These are phyloP conservation scores for Margarornis squamiger DNA, from an alignment of 2,797 vertebrate species.

Conservation along the genomic window DNA sequence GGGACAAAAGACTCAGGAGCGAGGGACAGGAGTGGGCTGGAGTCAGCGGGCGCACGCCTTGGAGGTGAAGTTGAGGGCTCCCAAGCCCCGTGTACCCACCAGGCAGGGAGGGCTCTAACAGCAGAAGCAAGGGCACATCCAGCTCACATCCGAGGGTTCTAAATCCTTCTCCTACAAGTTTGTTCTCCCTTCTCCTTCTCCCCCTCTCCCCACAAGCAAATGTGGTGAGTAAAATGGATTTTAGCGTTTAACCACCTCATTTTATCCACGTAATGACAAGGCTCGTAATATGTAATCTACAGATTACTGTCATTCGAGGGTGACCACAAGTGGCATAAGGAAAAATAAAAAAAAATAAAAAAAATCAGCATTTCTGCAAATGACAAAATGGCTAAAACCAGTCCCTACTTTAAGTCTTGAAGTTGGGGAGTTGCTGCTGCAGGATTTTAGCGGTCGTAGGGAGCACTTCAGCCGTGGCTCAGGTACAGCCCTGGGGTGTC, in stretches of 20 bases:
- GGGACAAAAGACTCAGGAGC: slow-evolving; percentile 36
- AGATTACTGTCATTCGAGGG: slow-evolving; percentile 50
- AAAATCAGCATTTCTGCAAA: neutral
- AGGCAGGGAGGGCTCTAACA: neutral
- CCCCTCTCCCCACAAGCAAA: neutral
- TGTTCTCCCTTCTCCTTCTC: neutral
- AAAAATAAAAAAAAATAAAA: neutral
- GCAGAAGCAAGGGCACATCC: neutral
- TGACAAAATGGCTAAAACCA: neutral
- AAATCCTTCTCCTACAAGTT: neutral
- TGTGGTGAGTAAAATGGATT: slow-evolving; percentile 66
- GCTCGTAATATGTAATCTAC: slow-evolving; percentile 58
- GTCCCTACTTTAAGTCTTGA: neutral
- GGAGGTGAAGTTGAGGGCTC: neutral
- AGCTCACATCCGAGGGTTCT: neutral
- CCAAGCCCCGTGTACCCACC: neutral
- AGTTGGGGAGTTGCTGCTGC: neutral
- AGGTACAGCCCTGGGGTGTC: slow-evolving; percentile 19
- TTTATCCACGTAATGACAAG: slow-evolving; percentile 60
- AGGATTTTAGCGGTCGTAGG: neutral
- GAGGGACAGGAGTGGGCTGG: slow-evolving; percentile 3
- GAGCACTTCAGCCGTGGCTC: neutral
- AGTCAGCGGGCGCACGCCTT: neutral
- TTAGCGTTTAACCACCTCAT: slow-evolving; percentile 61
- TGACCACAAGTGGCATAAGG: slow-evolving; percentile 43